These are phyloP conservation scores for Oxyura jamaicensis DNA, from an alignment of 2,113 vertebrate species.

Conservation along the genomic window DNA sequence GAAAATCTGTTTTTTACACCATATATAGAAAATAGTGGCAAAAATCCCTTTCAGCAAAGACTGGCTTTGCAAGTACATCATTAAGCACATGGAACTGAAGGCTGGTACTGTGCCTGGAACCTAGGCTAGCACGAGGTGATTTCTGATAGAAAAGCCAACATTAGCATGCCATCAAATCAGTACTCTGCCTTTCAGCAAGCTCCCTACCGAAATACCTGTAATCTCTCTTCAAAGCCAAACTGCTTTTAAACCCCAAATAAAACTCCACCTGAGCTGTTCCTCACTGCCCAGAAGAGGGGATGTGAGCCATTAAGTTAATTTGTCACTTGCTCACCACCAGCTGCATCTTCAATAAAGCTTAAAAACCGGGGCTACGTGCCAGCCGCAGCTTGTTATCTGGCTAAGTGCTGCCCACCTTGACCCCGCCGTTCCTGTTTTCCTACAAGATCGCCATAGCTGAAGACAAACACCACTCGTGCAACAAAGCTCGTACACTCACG, in stretches of 20 bases:
- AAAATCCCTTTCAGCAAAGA: neutral
- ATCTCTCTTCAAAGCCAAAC: neutral
- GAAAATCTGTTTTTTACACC: neutral
- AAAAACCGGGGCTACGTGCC: fast-evolving
- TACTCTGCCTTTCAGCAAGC: neutral
- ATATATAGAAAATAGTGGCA: neutral
- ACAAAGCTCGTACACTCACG: no score
- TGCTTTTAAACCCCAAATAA: neutral
- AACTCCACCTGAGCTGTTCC: neutral
- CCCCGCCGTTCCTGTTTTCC: neutral
- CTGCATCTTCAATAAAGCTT: neutral
- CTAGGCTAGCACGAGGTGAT: neutral
- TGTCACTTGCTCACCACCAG: neutral
- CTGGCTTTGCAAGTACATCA: neutral
- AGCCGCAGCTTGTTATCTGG: neutral
- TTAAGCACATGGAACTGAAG: neutral
- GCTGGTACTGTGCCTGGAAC: neutral
- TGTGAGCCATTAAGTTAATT: neutral
- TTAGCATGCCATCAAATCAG: neutral
- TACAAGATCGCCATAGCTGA: neutral
- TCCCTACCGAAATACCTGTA: neutral
- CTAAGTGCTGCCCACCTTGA: neutral
- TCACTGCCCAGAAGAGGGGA: neutral
- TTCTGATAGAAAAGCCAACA: neutral
- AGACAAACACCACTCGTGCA: neutral